A percentile compares a stretch with the other conserved stretches of the same genome.
phyloP scores from a whole-genome alignment of 2,888 invertebrate species.

The Brachylomia viminalis region DNA sequence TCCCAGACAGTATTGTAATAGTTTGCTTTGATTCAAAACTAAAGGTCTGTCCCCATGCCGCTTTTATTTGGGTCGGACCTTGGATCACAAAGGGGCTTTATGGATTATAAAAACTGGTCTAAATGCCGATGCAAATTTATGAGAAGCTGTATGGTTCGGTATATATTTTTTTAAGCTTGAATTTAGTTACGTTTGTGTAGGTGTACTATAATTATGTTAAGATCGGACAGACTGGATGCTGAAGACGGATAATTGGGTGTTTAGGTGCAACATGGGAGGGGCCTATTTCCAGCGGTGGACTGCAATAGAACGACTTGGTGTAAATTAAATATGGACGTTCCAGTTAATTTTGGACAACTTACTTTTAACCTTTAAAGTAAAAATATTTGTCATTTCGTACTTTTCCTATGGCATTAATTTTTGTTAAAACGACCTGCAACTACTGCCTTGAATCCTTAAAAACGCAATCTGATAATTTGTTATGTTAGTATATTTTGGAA shows the following conservation, averaged over 20 bases:
- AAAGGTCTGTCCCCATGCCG: constrained; percentile 35
- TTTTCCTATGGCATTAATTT: too few relatives aligned
- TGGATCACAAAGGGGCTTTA: constrained; percentile 38
- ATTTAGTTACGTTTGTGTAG: background rate
- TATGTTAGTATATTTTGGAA: too few relatives aligned
- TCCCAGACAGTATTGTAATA: constrained; percentile 29
- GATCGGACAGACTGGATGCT: background rate
- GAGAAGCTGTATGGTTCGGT: background rate
- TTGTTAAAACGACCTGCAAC: too few relatives aligned
- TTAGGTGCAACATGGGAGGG: background rate
- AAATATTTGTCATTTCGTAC: too few relatives aligned
- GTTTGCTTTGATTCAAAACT: constrained; percentile 17
- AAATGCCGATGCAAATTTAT: constrained; percentile 20
- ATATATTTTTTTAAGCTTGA: background rate
- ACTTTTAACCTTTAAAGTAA: too few relatives aligned
- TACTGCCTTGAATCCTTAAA: too few relatives aligned
- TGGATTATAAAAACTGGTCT: constrained; percentile 55
- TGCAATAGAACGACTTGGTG: background rate
- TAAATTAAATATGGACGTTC: background rate
- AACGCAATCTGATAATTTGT: too few relatives aligned
- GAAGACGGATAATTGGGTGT: background rate
- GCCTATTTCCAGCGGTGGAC: background rate
- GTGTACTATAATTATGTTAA: background rate
- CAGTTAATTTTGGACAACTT: background rate
- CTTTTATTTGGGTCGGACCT: constrained; percentile 28